These are phyloP conservation scores for Hydropotes inermis DNA, from an alignment of 2,113 vertebrate genomes.

Conservation along the genomic window DNA sequence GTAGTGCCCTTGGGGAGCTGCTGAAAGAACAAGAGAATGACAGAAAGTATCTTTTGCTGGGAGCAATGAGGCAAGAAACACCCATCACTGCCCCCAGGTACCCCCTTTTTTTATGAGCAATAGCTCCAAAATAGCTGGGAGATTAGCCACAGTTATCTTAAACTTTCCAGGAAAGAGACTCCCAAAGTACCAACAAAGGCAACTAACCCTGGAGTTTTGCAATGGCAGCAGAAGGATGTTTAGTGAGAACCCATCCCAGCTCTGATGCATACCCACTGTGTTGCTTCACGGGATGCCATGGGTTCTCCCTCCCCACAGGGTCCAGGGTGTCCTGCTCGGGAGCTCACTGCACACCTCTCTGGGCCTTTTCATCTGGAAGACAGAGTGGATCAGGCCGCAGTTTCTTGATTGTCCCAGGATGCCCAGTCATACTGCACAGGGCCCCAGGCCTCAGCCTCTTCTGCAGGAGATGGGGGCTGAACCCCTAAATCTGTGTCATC, in stretches of 20 bases:
- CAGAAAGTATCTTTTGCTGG: neutral
- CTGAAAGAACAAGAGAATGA: neutral
- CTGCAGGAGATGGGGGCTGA: neutral
- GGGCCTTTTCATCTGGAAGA: neutral
- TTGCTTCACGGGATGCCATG: rapidly evolving
- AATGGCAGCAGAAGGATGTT: neutral
- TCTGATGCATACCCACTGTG: neutral
- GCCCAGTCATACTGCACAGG: neutral
- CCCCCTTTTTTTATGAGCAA: neutral
- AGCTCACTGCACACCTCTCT: neutral
- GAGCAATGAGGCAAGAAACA: neutral
- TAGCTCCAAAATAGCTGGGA: neutral
- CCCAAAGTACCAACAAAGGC: neutral
- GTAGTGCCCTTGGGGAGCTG: neutral
- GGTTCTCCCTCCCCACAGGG: neutral
- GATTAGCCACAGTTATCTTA: neutral
- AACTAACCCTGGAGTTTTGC: neutral
- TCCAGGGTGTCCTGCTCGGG: neutral
- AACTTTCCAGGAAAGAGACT: neutral
- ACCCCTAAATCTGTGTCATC: neutral
- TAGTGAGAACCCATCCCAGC: neutral
- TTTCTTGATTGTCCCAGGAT: neutral
- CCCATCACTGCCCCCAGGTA: too few species aligned
- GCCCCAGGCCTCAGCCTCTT: neutral
- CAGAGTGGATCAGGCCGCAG: neutral